Conservation (phyloP, 1,140 invertebrate genomes). For the Cepaea nemoralis region DNA sequence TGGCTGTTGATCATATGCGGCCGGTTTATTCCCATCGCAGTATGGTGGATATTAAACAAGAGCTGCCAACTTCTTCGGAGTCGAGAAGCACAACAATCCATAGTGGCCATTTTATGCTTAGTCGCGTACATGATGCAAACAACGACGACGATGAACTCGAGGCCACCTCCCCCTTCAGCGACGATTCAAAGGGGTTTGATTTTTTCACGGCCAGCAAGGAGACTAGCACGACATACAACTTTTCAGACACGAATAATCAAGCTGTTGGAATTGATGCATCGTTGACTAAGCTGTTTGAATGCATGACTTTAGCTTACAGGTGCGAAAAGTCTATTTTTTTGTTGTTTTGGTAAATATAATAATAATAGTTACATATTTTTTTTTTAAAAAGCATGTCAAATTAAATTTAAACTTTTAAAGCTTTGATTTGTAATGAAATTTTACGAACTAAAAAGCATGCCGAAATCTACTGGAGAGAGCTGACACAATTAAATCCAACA, state of each 20-base stretch:
- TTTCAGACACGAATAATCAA: constrained; percentile 59
- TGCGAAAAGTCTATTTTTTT: constrained; percentile 72
- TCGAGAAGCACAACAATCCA: constrained; percentile 78
- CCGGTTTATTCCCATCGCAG: constrained; percentile 19
- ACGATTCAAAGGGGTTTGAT: constrained; percentile 57
- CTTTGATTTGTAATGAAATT: too few relatives aligned
- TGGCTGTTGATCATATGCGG: constrained; percentile 40
- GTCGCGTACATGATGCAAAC: constrained; percentile 89
- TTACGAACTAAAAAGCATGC: too few relatives aligned
- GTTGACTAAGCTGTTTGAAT: constrained; percentile 93
- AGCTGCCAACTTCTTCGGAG: constrained; percentile 17
- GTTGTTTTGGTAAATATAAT: neutral
- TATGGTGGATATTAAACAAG: constrained; percentile 46
- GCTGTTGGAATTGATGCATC: constrained; percentile 91
- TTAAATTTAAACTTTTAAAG: too few relatives aligned
- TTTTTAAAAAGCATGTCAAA: too few relatives aligned
- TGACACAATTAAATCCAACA: too few relatives aligned
- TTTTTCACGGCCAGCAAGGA: constrained; percentile 73
- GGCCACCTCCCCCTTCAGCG: constrained; percentile 48
- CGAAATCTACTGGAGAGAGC: too few relatives aligned
- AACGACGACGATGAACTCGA: constrained; percentile 80
- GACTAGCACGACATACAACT: constrained; percentile 68
- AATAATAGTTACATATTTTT: too few relatives aligned
- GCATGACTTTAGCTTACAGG: constrained; percentile 97
- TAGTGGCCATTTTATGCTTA: constrained; percentile 98